Percentiles rank a stretch among this genome's conserved stretches.
phyloP scores from a whole-genome alignment of 2,113 vertebrate species.

The Anseranas semipalmata region DNA sequence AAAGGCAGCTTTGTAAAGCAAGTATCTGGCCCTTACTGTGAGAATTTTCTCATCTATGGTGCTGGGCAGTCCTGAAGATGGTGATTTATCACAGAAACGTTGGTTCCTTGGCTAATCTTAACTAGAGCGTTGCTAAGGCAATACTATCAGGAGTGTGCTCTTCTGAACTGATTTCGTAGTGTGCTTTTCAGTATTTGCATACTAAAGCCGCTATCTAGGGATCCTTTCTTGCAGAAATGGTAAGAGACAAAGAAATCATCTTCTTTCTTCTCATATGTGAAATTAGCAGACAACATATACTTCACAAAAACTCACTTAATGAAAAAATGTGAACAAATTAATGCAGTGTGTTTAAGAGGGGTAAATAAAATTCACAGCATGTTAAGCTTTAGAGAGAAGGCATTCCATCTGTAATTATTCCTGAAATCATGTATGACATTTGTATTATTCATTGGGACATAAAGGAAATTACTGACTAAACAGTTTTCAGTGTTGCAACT shows the following conservation, averaged over 20 bases:
- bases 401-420: conserved; percentile 28
- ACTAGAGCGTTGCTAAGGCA: conserved; percentile 62
- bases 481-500: background rate
- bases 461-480: conserved; percentile 37
- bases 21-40: background rate
- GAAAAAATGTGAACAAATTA: background rate
- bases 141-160: conserved; percentile 45
- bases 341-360: background rate
- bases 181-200: conserved; percentile 50
- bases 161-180: conserved; percentile 49
- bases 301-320: conserved; percentile 14
- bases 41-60: background rate
- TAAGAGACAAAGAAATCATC: background rate
- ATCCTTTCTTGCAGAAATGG: background rate
- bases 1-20: background rate
- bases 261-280: background rate
- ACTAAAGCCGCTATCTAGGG: conserved; percentile 30
- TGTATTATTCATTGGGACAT: conserved; percentile 4
- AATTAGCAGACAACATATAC: background rate
- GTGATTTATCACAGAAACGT: conserved; percentile 13
- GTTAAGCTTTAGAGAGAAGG: background rate
- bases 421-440: background rate
- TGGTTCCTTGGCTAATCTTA: conserved; percentile 18
- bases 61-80: background rate
- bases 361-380: conserved; percentile 3